phyloP scores from a whole-genome alignment of 2,797 vertebrate species.

The Galaxias olidus region DNA sequence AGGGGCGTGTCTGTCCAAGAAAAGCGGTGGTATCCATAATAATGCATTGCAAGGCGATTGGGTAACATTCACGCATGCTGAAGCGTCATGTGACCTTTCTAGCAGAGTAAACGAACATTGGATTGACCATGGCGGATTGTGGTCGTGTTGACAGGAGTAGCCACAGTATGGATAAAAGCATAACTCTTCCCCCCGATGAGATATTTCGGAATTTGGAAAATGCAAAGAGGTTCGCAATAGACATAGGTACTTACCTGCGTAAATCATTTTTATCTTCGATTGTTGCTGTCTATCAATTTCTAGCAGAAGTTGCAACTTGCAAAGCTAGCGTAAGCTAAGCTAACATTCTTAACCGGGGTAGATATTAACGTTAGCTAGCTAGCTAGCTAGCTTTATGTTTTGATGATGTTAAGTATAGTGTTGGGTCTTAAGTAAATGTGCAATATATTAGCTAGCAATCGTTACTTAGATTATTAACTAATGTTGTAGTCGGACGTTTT shows the following conservation, averaged over 20 bases:
- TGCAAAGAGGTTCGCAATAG: slow-evolving; percentile 96
- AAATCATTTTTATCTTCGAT: not conserved
- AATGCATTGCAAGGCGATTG: too few species aligned
- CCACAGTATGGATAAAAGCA: slow-evolving; percentile 94
- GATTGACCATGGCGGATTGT: slow-evolving; percentile 91
- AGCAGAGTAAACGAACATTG: too few species aligned
- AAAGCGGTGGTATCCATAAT: too few species aligned
- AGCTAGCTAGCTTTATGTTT: not conserved
- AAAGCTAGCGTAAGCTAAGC: slow-evolving; percentile 24
- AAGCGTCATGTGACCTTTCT: too few species aligned
- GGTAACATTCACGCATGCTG: too few species aligned
- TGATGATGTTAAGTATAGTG: not conserved
- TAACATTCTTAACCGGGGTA: too few species aligned
- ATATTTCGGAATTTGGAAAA: slow-evolving; percentile 97
- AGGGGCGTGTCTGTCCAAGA: too few species aligned
- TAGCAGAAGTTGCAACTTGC: slow-evolving; percentile 20
- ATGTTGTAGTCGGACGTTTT: too few species aligned
- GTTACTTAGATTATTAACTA: too few species aligned
- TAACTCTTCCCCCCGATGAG: slow-evolving; percentile 92
- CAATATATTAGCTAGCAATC: too few species aligned
- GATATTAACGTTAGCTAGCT: not conserved
- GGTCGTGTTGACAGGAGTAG: slow-evolving; percentile 71
- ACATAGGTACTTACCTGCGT: slow-evolving; percentile 82
- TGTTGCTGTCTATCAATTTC: slow-evolving; percentile 24
- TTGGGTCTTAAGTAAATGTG: too few species aligned